Evolutionary conservation across 2,113 vertebrate species (phyloP).

Genomic region (Prochilodus magdalenae): DNA sequence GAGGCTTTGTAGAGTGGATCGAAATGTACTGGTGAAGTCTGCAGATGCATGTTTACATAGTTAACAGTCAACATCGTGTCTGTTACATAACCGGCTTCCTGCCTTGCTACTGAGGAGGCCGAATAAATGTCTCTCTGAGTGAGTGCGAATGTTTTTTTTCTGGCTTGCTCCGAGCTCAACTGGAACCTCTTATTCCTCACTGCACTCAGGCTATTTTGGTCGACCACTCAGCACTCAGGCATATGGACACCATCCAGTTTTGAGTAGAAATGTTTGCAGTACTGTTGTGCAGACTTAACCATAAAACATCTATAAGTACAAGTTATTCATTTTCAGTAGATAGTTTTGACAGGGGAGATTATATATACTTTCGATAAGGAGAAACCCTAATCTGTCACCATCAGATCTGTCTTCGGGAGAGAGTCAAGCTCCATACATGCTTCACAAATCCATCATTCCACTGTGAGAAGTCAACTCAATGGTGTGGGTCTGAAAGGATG

Average conservation of each 20-base stretch:
- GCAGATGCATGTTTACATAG: not conserved
- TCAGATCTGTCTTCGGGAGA: no score
- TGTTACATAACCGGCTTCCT: not conserved
- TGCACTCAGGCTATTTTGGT: not conserved
- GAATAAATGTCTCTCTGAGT: not conserved
- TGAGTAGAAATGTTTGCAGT: not conserved
- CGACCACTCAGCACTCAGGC: not conserved
- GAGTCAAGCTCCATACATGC: no score
- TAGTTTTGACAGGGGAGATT: no score
- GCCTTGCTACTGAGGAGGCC: not conserved
- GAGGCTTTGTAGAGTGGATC: not conserved
- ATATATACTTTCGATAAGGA: no score
- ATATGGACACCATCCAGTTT: not conserved
- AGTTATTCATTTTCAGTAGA: no score
- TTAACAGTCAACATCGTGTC: not conserved
- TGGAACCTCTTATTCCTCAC: not conserved
- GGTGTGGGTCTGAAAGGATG: no score
- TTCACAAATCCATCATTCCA: no score
- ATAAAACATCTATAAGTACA: no score
- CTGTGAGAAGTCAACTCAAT: no score
- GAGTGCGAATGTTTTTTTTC: not conserved
- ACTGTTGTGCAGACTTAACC: not conserved
- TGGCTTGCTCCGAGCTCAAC: not conserved
- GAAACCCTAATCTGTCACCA: no score
- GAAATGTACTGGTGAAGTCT: not conserved